A percentile compares a stretch with the other conserved stretches of the same genome.
phyloP scores from a whole-genome alignment of 2,888 invertebrate species.

The Drosophila pegasa region DNA sequence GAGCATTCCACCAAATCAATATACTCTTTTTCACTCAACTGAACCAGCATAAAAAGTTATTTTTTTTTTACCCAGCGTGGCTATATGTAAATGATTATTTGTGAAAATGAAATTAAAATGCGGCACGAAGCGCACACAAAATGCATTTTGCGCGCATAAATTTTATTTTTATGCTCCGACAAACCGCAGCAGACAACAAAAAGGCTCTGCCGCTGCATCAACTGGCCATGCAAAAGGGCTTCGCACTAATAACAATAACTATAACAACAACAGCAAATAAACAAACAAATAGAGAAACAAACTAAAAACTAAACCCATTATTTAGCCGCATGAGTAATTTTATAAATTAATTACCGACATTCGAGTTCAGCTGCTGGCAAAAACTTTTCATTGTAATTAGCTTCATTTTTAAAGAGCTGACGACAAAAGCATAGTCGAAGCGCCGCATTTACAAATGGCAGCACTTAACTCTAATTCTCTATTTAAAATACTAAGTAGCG shows the following conservation, averaged over 20 bases:
- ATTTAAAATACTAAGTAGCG: slow-evolving; percentile 1
- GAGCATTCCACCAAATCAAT: too few species aligned
- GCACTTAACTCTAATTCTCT: slow-evolving; percentile 6
- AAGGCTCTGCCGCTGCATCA: slow-evolving; percentile 17
- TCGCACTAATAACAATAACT: slow-evolving; percentile 4
- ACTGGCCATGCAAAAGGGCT: slow-evolving; percentile 25
- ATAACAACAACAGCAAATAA: neutral
- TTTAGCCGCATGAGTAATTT: slow-evolving; percentile 63
- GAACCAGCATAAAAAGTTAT: neutral
- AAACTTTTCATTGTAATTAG: slow-evolving; percentile 59
- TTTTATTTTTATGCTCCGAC: slow-evolving; percentile 38
- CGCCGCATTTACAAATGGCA: slow-evolving; percentile 1
- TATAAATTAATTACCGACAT: slow-evolving; percentile 67
- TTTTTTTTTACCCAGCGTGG: neutral
- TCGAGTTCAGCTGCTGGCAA: slow-evolving; percentile 37
- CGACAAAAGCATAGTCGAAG: neutral
- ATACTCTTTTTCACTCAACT: slow-evolving; percentile 3
- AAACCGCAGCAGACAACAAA: slow-evolving; percentile 53
- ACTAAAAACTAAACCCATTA: slow-evolving; percentile 66
- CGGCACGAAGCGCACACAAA: slow-evolving; percentile 34
- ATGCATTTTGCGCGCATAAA: slow-evolving; percentile 54
- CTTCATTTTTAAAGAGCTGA: slow-evolving; percentile 16
- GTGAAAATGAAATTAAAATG: slow-evolving; percentile 63
- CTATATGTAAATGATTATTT: slow-evolving; percentile 61
- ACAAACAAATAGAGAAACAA: slow-evolving; percentile 20